These are phyloP conservation scores for Hydrotaea diabolus DNA, from an alignment of 2,888 invertebrate species.

Conservation along the genomic window DNA sequence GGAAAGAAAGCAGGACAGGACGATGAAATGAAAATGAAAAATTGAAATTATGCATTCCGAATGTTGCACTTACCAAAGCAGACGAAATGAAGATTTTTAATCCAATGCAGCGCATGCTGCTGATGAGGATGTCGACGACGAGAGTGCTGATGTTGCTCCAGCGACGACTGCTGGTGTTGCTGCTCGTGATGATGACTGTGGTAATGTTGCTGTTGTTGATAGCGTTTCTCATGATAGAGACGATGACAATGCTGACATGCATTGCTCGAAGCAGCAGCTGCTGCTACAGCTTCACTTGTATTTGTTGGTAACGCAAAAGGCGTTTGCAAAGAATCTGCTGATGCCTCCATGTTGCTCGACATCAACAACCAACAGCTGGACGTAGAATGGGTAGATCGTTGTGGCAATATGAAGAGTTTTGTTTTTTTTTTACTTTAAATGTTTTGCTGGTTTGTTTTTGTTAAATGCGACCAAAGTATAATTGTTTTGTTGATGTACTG, in stretches of 20 bases:
- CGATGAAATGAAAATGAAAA: slow-evolving; percentile 30
- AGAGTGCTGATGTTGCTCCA: slow-evolving; percentile 48
- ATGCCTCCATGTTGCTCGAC: slow-evolving; percentile 57
- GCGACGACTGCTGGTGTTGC: slow-evolving; percentile 50
- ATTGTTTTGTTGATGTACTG: slow-evolving; percentile 32
- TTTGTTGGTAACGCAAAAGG: slow-evolving; percentile 51
- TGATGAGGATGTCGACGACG: slow-evolving; percentile 43
- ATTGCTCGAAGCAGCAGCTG: slow-evolving; percentile 46
- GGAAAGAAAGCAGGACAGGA: slow-evolving; percentile 2
- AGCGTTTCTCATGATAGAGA: slow-evolving; percentile 53
- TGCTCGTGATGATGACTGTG: slow-evolving; percentile 46
- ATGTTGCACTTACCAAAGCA: slow-evolving; percentile 74
- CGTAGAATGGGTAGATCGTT: background rate
- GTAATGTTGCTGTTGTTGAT: slow-evolving; percentile 44
- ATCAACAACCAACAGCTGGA: slow-evolving; percentile 27
- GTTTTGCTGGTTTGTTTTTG: slow-evolving; percentile 12
- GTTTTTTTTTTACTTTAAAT: background rate
- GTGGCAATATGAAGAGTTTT: background rate
- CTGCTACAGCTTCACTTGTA: background rate
- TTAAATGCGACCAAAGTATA: slow-evolving; percentile 47
- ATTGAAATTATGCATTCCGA: slow-evolving; percentile 50
- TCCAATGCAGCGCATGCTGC: slow-evolving; percentile 71
- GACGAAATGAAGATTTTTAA: slow-evolving; percentile 74
- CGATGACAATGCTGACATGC: slow-evolving; percentile 65
- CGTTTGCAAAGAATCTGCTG: slow-evolving; percentile 57